Evolutionary conservation across 2,797 vertebrate species (phyloP).

Genomic region (Sebastes nivosus): DNA sequence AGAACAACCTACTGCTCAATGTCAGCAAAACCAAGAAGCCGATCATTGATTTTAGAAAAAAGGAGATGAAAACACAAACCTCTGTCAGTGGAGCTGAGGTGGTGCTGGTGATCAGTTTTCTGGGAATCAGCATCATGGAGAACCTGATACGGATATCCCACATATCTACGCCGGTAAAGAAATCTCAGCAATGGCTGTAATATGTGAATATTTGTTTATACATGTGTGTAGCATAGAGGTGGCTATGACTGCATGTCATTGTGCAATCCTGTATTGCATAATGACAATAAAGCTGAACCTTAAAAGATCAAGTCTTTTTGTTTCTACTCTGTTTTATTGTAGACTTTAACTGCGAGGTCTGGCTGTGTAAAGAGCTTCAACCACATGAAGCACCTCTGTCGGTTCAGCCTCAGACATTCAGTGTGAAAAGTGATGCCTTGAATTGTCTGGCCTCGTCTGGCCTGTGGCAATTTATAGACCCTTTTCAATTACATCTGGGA

Average conservation of each 20-base stretch:
- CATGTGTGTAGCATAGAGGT: not conserved
- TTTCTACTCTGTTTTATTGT: slow-evolving; percentile 7
- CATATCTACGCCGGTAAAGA: too few relatives aligned
- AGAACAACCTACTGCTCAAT: not conserved
- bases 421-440: not conserved
- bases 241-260: not conserved
- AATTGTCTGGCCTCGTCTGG: slow-evolving; percentile 11
- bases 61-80: not conserved
- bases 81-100: not conserved
- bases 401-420: not conserved
- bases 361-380: not conserved
- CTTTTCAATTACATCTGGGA: slow-evolving; percentile 29
- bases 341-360: not conserved
- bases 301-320: not conserved
- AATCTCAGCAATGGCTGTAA: too few relatives aligned
- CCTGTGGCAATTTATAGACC: slow-evolving; percentile 12
- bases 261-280: not conserved
- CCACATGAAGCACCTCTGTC: not conserved
- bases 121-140: not conserved
- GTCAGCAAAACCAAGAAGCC: not conserved
- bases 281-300: not conserved
- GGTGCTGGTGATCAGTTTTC: not conserved
- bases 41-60: not conserved
- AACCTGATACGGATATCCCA: not conserved
- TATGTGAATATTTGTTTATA: not conserved